Base-by-base conservation (phyloP, 2,113 vertebrate species). In the Haemorhous mexicanus region DNA sequence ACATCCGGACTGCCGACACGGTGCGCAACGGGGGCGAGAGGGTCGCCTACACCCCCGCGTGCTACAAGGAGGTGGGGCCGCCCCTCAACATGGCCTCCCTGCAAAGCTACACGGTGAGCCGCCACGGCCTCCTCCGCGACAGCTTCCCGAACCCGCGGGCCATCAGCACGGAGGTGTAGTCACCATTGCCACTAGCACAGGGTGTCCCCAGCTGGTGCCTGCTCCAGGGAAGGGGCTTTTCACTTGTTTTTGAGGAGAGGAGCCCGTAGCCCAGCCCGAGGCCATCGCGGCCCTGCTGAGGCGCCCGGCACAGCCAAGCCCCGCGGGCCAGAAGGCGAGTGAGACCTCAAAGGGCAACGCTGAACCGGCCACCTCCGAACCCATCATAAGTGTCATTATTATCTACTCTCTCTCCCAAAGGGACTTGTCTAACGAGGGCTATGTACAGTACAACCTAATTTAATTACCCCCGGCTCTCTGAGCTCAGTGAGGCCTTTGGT, bases 141-240 rank as follows among this genome's bases (percentile, higher is more conserved):
- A 96, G 98, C 95, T 98, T 98, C 98, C 98, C 98, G 8, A 99
- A 98, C 97, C 98, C 98, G 27, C 98, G 98, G 92, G 99, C 99
- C 96, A 97, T 99, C 97, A 99, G 99, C 97, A 99, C 99, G 6
- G 99, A 99, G 21, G 99, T 99, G 97, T 99, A 97, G 99, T 50
- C 95, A 74, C 85, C 79, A 1, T 20, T 8, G 69, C 68, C 79
- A 10, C 92, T n/a, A 11, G 86, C 84, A 62, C 68, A 9, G 80
- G 70, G 43, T 73, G 92, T 17, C 41, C 77, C 47, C 15, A 7
- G 37, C 10, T 7, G 10, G 46, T 10, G 8, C 90, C 81, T 7
- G 5, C 39, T 76, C 2, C 2, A 24, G 59, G 87, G 67, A 91
- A 80, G 85, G 59, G 79, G 84, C 56, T 88, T 89, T 58, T 68